Base-by-base conservation (phyloP, 2,888 invertebrate species). In the Thera obeliscata region DNA sequence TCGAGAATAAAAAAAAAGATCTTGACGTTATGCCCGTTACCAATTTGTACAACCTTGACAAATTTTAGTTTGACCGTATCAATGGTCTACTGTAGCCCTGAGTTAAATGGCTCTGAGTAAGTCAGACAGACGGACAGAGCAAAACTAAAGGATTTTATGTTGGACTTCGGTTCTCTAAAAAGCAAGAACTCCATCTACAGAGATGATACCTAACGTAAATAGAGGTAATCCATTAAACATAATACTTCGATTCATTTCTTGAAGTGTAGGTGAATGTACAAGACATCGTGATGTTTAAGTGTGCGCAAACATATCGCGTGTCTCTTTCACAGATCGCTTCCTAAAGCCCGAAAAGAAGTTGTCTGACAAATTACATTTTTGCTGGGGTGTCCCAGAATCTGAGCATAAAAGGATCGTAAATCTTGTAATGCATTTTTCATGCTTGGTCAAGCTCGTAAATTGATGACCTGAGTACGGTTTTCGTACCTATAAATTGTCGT, bases 401-500 rank as follows among this genome's bases (percentile, higher is more conserved):
- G 78, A 77, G 79, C 80, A 83, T 87, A 85, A 83, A 85, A 85
- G 78, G 64, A 69, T 81, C 85, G 81, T 87, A 86, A 86, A 86
- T 85, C 82, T 79, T 78, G 75, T 78, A 79, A 82, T 87, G 86
- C 87, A 86, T 87, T 87, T 87, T 86, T 85, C 85, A 86, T 83
- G 84, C 81, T 82, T 78, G 86, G 85, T 82, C 87, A 81, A 84
- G 79, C 82, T 78, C 77, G 78, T 83, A 83, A 84, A 84, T 81
- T 78, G 78, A 84, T 82, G 81, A 80, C 78, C 74, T 74, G 74
- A 72, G 73, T 56, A 66, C 66, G 70, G 65, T 61, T 73, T 74
- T 64, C 58, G 65, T 71, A 67, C 69, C 71, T 70, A 76, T 76
- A 76, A 77, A 70, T 67, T 75, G 73, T 68, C 63, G 48, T 61